phyloP scores from a whole-genome alignment of 1,140 invertebrate genomes.

The Drosophila lini region DNA sequence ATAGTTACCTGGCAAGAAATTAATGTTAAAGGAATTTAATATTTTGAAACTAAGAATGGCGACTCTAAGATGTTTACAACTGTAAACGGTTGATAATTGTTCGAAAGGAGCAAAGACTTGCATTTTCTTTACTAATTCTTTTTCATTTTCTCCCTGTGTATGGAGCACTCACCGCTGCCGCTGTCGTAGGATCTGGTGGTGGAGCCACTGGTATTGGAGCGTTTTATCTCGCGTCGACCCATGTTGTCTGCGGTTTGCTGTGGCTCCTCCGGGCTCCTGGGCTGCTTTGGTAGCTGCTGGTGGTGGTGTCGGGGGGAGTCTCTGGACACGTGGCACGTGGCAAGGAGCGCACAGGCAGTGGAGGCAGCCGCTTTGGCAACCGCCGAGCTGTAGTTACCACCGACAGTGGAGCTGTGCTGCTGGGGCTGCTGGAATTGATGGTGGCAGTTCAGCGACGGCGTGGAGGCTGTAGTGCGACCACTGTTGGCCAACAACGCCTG shows the following conservation, averaged over 20 bases:
- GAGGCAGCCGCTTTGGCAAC: conserved; percentile 70
- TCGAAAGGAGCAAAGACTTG: not conserved
- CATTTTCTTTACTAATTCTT: no score
- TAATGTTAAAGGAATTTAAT: not conserved
- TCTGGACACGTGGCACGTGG: conserved; percentile 71
- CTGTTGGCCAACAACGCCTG: conserved; percentile 51
- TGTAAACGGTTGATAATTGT: not conserved
- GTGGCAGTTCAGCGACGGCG: conserved; percentile 63
- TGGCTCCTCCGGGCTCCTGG: conserved; percentile 33
- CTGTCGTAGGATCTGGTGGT: conserved; percentile 80
- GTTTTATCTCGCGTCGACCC: conserved; percentile 83
- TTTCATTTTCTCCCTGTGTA: not conserved
- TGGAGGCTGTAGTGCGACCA: conserved; percentile 58
- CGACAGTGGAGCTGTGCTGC: conserved; percentile 15
- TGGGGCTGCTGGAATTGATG: conserved; percentile 22
- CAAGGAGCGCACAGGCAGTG: conserved; percentile 67
- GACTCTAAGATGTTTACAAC: not conserved
- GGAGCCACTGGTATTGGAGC: conserved; percentile 81
- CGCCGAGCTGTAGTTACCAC: conserved; percentile 55
- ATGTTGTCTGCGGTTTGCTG: conserved; percentile 61
- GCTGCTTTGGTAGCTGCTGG: conserved; percentile 27
- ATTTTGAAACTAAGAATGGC: no score
- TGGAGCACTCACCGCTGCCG: conserved; percentile 73
- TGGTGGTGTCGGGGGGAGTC: conserved; percentile 48
- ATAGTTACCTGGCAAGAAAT: not conserved